These are phyloP conservation scores for Halictus ligatus DNA, from an alignment of 2,888 invertebrate genomes.

Conservation along the genomic window DNA sequence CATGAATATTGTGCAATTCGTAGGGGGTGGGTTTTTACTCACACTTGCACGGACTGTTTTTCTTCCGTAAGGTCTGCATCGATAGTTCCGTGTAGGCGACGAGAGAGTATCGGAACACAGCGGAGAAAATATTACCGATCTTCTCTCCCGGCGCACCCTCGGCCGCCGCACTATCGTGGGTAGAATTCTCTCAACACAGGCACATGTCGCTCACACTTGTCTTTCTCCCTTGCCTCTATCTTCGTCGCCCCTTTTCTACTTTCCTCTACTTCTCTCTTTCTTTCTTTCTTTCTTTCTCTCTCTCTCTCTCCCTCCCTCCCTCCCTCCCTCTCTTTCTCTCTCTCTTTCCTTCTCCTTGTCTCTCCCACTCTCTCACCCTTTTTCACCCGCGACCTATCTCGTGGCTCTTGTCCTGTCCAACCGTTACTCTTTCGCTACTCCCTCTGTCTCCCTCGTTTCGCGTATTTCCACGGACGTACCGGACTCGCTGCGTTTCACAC, in stretches of 20 bases:
- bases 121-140: conserved; percentile 54
- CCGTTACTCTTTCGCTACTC: conserved; percentile 47
- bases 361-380: conserved; percentile 23
- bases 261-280: conserved; percentile 16
- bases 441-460: conserved; percentile 57
- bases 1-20: conserved; percentile 21
- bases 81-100: conserved; percentile 70
- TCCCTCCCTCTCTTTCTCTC: not conserved
- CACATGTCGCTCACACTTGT: conserved; percentile 69
- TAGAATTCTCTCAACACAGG: conserved; percentile 66
- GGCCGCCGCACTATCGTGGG: conserved; percentile 64
- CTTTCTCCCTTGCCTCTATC: conserved; percentile 41
- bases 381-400: conserved; percentile 28
- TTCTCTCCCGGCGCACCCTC: conserved; percentile 67
- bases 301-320: conserved; percentile 6
- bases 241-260: conserved; percentile 22
- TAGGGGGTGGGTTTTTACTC: conserved; percentile 85
- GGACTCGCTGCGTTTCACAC: conserved; percentile 51
- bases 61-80: conserved; percentile 97
- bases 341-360: not conserved
- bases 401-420: conserved; percentile 25
- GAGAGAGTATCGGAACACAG: conserved; percentile 56
- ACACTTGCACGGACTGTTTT: conserved; percentile 97
- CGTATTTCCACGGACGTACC: conserved; percentile 53
- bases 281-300: conserved; percentile 1